These are phyloP conservation scores for Andrena bucephala DNA, from an alignment of 2,888 invertebrate species.

Conservation along the genomic window DNA sequence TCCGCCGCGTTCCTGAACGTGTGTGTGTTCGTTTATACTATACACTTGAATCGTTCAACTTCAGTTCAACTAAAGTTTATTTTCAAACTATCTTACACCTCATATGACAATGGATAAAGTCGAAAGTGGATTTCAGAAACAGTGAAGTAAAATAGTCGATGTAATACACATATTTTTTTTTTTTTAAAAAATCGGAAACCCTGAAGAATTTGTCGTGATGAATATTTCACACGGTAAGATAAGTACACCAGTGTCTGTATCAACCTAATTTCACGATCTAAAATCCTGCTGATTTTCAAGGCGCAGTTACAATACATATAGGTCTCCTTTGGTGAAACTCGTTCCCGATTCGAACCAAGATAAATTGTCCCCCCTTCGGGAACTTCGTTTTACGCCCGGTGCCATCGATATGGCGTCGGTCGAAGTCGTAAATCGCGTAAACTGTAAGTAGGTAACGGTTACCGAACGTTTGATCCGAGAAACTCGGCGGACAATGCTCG, in stretches of 20 bases:
- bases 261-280: background rate
- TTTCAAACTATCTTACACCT: no score
- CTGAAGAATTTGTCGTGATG: no score
- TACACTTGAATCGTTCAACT: no score
- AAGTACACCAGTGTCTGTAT: no score
- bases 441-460: constrained; percentile 24
- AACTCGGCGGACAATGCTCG: constrained; percentile 47
- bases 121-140: no score
- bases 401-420: constrained; percentile 4
- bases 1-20: no score
- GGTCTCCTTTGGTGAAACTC: background rate
- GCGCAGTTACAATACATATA: background rate
- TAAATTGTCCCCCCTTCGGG: background rate
- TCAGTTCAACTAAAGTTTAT: no score
- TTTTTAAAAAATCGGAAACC: no score
- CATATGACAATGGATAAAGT: no score
- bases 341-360: background rate
- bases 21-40: no score
- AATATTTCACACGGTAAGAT: background rate
- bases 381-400: background rate
- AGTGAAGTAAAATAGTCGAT: no score
- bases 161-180: no score
- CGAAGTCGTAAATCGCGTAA: constrained; percentile 17
- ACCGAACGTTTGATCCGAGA: constrained; percentile 24
- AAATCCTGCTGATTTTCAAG: background rate